These are phyloP conservation scores for Scopus umbretta DNA, from an alignment of 2,113 vertebrate species.

Conservation along the genomic window DNA sequence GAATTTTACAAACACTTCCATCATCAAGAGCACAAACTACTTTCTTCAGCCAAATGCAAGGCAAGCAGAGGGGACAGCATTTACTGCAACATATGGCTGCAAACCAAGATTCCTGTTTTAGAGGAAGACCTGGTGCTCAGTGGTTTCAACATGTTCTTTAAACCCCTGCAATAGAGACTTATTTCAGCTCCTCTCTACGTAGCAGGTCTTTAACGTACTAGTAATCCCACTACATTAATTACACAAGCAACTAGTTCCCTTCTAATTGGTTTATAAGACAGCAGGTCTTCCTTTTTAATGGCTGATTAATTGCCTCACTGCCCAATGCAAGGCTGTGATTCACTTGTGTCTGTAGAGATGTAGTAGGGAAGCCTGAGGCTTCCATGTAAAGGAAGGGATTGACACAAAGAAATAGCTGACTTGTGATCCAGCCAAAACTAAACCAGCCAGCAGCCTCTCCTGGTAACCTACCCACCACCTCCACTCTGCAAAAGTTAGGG, in stretches of 20 bases:
- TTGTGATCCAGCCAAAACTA: background rate
- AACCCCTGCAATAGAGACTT: background rate
- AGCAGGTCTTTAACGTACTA: slow-evolving; percentile 21
- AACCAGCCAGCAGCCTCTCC: background rate
- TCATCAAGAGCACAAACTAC: background rate
- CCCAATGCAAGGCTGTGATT: slow-evolving; percentile 3
- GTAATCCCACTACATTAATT: slow-evolving; percentile 36
- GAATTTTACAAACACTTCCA: background rate
- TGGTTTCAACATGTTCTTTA: background rate
- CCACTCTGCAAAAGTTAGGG: background rate
- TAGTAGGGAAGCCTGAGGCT: background rate
- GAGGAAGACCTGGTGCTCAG: background rate
- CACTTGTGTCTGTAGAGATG: background rate
- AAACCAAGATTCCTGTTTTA: background rate
- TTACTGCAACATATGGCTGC: background rate
- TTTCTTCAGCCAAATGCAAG: background rate
- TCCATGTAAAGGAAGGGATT: background rate
- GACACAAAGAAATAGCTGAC: background rate
- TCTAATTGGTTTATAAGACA: slow-evolving; percentile 59
- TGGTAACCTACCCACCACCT: background rate
- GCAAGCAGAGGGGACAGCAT: background rate
- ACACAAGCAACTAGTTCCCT: slow-evolving; percentile 29
- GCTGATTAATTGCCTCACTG: slow-evolving; percentile 44
- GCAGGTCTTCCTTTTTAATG: slow-evolving; percentile 37
- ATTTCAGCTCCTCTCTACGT: background rate